Percentiles rank a stretch among this genome's conserved stretches.
Conservation (phyloP, 2,888 invertebrate genomes). For the Mylabris sibirica region DNA sequence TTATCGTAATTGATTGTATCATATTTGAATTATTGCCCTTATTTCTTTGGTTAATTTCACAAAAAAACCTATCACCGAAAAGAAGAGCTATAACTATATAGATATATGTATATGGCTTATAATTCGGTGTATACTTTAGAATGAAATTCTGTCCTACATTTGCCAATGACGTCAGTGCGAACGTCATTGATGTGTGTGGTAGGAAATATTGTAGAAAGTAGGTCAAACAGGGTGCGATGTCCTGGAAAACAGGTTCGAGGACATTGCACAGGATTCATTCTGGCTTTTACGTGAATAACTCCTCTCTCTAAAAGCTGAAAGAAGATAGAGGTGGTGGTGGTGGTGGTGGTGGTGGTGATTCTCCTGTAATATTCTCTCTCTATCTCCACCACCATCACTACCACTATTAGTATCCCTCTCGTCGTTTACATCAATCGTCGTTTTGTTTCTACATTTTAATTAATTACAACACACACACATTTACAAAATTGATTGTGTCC, state of each 20-base stretch:
- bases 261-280: slow-evolving; percentile 57
- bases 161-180: slow-evolving; percentile 67
- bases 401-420: not conserved
- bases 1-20: not conserved
- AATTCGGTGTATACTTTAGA: slow-evolving; percentile 66
- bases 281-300: slow-evolving; percentile 46
- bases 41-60: not conserved
- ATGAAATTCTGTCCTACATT: slow-evolving; percentile 69
- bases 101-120: slow-evolving; percentile 13
- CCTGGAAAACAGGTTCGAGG: slow-evolving; percentile 63
- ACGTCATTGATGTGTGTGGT: slow-evolving; percentile 56
- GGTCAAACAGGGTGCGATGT: slow-evolving; percentile 74
- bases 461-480: not conserved
- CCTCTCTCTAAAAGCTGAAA: slow-evolving; percentile 20
- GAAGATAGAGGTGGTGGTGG: not conserved
- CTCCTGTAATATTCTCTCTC: slow-evolving; percentile 13
- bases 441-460: slow-evolving; percentile 10
- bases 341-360: not conserved
- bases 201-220: slow-evolving; percentile 65
- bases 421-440: slow-evolving; percentile 24
- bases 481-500: not conserved
- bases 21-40: not conserved
- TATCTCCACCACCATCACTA: not conserved
- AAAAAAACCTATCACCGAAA: too few species aligned
- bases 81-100: not conserved